Percentiles rank a stretch among this genome's conserved stretches.
Evolutionary conservation across 1,140 invertebrate genomes (phyloP).

Genomic region (Drosophila ficusphila): DNA sequence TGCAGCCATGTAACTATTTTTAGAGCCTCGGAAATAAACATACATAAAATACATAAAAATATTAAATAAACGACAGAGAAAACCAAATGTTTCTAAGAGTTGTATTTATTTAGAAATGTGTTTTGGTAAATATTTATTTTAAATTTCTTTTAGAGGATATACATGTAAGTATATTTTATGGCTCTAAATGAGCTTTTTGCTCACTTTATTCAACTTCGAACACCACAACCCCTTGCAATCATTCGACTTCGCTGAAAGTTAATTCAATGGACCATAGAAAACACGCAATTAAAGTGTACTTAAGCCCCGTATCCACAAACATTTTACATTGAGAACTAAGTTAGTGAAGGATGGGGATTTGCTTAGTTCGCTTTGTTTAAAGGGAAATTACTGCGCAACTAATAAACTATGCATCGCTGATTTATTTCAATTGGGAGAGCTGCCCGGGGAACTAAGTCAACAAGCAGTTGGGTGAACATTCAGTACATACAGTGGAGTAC

Average conservation of each 20-base stretch:
- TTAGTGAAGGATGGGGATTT: not conserved
- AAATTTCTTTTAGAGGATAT: not conserved
- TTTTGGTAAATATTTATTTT: not conserved
- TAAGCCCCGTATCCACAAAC: not conserved
- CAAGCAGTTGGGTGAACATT: conserved; percentile 4
- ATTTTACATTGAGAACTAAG: conserved; percentile 7
- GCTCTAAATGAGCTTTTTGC: not conserved
- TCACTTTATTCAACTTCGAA: conserved; percentile 6
- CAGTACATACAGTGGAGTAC: conserved; percentile 32
- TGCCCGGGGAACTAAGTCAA: conserved; percentile 2
- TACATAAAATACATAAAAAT: conserved; percentile 76
- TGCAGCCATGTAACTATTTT: conserved; percentile 84
- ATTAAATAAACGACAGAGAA: conserved; percentile 80
- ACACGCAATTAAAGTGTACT: conserved; percentile 10
- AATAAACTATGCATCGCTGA: conserved; percentile 59
- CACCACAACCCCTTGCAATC: conserved; percentile 1
- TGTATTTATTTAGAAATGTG: not conserved
- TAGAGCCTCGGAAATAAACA: conserved; percentile 82
- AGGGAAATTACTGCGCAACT: conserved; percentile 37
- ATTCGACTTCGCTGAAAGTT: not conserved
- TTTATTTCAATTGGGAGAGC: conserved; percentile 42
- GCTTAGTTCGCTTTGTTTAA: conserved; percentile 9
- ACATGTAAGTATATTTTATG: no score
- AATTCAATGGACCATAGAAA: not conserved
- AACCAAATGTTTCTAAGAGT: not conserved